phyloP scores from a whole-genome alignment of 2,113 vertebrate genomes.

The Ranitomeya variabilis region DNA sequence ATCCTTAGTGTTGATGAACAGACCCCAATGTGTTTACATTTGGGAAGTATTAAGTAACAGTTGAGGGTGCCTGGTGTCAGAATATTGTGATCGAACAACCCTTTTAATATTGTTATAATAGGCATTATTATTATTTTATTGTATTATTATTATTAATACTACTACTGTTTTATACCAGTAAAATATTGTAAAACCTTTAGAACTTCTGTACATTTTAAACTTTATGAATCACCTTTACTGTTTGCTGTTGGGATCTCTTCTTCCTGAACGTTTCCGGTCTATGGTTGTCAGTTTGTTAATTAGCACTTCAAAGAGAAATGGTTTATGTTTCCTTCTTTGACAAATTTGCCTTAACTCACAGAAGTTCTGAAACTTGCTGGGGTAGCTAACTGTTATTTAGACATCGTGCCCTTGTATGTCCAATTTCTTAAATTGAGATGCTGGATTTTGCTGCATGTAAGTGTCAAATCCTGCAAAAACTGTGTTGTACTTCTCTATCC shows the following conservation, averaged over 20 bases:
- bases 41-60: no score
- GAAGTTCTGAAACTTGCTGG: background rate
- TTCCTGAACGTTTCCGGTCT: background rate
- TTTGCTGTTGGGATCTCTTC: background rate
- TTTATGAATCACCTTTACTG: background rate
- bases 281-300: background rate
- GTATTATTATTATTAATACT: background rate
- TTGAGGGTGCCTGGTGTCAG: no score
- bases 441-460: slow-evolving; percentile 42
- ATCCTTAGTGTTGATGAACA: no score
- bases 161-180: no score
- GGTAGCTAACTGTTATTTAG: background rate
- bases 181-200: background rate
- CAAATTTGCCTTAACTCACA: background rate
- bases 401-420: slow-evolving; percentile 30
- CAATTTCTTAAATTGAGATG: slow-evolving; percentile 31
- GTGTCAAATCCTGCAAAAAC: slow-evolving; percentile 57
- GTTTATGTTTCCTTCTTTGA: background rate
- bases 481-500: slow-evolving; percentile 40
- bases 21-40: no score
- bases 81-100: no score
- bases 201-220: background rate
- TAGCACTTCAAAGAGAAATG: background rate
- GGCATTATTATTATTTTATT: no score
- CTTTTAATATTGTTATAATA: no score